phyloP scores from a whole-genome alignment of 2,888 invertebrate species.

The Dryobotodes eremita region DNA sequence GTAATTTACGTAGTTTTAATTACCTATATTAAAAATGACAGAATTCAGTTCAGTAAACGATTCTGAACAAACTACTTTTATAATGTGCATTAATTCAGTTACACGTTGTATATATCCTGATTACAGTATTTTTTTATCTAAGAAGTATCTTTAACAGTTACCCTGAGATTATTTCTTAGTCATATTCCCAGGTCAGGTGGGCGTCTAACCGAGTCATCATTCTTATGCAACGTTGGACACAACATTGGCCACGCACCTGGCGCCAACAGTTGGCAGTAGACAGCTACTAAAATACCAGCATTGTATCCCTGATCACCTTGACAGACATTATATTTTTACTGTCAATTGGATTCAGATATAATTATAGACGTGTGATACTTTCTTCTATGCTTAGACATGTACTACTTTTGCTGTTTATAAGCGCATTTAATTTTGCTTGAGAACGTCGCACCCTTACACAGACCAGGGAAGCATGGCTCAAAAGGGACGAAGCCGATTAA shows the following conservation, averaged over 20 bases:
- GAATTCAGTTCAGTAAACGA: too few relatives aligned
- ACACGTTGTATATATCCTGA: neutral
- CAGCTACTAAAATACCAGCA: conserved; percentile 70
- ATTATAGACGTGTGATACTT: conserved; percentile 55
- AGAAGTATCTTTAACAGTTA: neutral
- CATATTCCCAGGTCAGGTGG: conserved; percentile 20
- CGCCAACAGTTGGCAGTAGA: conserved; percentile 66
- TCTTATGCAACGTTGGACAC: conserved; percentile 58
- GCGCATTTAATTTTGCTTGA: neutral
- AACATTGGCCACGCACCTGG: conserved; percentile 60
- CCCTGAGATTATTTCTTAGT: neutral
- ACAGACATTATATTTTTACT: conserved; percentile 71
- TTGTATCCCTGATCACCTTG: conserved; percentile 79
- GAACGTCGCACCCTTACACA: neutral
- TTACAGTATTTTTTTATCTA: neutral
- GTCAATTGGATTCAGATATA: conserved; percentile 48
- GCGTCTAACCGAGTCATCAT: conserved; percentile 10
- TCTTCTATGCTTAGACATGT: conserved; percentile 32
- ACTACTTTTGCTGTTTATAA: neutral
- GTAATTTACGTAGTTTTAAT: too few relatives aligned
- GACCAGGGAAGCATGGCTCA: neutral
- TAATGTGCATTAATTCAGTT: too few relatives aligned
- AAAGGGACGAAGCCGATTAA: neutral
- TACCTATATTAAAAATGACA: too few relatives aligned
- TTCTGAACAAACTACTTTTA: too few relatives aligned